Conservation (phyloP, 92 coral and sea anemone species). For the Phymanthus crucifer region DNA sequence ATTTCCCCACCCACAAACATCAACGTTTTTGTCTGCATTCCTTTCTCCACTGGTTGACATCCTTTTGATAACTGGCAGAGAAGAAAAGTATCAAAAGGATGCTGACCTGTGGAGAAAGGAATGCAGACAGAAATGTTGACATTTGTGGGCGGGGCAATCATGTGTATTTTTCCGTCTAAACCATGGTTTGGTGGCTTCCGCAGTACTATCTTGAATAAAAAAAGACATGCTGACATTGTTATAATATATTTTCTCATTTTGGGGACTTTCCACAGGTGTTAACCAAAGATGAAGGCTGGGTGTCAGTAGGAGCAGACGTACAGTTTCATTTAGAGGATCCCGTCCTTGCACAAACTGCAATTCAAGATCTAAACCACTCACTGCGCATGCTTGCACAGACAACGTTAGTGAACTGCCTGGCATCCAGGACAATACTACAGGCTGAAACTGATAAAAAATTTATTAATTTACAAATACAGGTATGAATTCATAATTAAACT, state of each 20-base stretch:
- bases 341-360: conserved; percentile 78
- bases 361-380: conserved; percentile 87
- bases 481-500: background rate
- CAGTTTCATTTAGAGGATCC: conserved; percentile 84
- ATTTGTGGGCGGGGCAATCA: no score
- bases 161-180: no score
- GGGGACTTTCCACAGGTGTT: conserved; percentile 46
- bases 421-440: conserved; percentile 65
- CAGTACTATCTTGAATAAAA: background rate
- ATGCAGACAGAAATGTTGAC: no score
- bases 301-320: conserved; percentile 87
- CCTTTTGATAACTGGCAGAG: no score
- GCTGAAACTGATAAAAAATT: conserved; percentile 82
- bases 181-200: no score
- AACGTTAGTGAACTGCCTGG: conserved; percentile 73
- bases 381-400: conserved; percentile 91
- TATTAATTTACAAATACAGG: conserved; percentile 74
- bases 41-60: no score
- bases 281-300: conserved; percentile 86
- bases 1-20: no score
- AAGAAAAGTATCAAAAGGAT: no score
- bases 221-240: no score
- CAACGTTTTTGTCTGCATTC: no score
- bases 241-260: background rate
- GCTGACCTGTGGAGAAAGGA: no score